Base-by-base conservation (phyloP, 2,888 invertebrate genomes). In the Platycheirus albimanus region DNA sequence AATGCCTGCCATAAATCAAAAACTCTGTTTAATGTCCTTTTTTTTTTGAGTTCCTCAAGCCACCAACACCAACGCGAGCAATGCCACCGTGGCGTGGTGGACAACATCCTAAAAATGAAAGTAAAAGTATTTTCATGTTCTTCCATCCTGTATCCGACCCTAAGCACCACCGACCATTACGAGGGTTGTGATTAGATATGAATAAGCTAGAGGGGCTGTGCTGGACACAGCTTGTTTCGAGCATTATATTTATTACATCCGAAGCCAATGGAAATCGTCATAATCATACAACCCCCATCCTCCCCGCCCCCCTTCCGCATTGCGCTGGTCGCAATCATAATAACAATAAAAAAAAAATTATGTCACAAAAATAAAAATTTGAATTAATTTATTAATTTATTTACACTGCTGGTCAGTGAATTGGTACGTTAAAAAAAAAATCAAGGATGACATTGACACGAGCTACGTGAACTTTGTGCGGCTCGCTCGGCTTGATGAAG, bases 371-470 rank as follows among this genome's bases (percentile, higher is more conserved):
- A 80, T 54, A n/a, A 58, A 17, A 56, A 75, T 41, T 75, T 75
- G 41, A 58, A 41, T 75, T 52, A 75, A 80, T 64, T 56, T 33
- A 71, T 41, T 17, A 54, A 24, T 49, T 49, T 64, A 49, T 61
- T 61, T 41, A 36, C 41, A 43, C 78, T 75, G 69, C 75, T 69
- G 80, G 76, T 45, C 64, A 24, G 79, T n/a, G n/a, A n/a, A n/a
- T n/a, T n/a, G 54, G 47, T 58, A 15, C 8, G 8, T 13, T 20
- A 19, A 1, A 11, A 24, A 13, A 13, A 41, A 13, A 3, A 6
- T 8, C 30, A 6, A 1, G 4, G 43, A 43, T 49, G 70, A 24
- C 63, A 56, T 5, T 49, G 69, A 63, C 69, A 49, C 41, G 67
- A 17, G 41, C 47, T 20, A 45, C 1, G 13, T 58, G 13, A 56